Base-by-base conservation (phyloP, 1,140 invertebrate species). In the Anthonomus grandis region DNA sequence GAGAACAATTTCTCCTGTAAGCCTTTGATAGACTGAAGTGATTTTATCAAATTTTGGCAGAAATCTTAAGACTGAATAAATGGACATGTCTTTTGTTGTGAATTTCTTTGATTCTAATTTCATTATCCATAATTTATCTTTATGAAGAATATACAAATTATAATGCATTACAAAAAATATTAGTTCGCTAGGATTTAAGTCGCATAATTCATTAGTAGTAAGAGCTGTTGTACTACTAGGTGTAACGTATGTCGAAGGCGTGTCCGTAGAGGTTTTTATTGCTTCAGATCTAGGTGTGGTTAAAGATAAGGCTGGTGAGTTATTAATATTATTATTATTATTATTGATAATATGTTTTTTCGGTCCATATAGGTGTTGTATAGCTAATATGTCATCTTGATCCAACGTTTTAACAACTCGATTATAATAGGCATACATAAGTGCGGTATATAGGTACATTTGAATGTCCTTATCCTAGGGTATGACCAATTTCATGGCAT, bases 111-210 rank as follows among this genome's bases (percentile, higher is more conserved):
- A 12, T 34, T 34, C 31, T 34, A 34, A 13, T 34, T 34, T 13
- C 31, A 34, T 34, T 34, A 34, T 34, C 31, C 31, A 34, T 34
- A 34, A 12, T 34, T 34, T 34, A 34, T 34, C 31, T 34, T 34
- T 34, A 34, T 34, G 31, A 41, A 41, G 10, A 41, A 41, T 41
- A 3, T 2, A 18, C 38, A 41, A 41, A 41, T 18, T 41, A 1
- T 17, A 41, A 41, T 41, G 12, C 38, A 3, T 41, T n/a, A 41
- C 12, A 41, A 41, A 41, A 41, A 41, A 41, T 1, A 41, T n/a
- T n/a, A 41, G 12, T 17, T 18, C 17, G 9, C 18, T 41, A 41
- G 9, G 12, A 18, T 13, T 41, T n/a, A n/a, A 18, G 12, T 41
- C 12, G 12, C 18, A 13, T 9, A 13, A 41, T 10, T 41, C 12